Evolutionary conservation across 2,113 vertebrate species (phyloP).

Genomic region (Mirza zaza): DNA sequence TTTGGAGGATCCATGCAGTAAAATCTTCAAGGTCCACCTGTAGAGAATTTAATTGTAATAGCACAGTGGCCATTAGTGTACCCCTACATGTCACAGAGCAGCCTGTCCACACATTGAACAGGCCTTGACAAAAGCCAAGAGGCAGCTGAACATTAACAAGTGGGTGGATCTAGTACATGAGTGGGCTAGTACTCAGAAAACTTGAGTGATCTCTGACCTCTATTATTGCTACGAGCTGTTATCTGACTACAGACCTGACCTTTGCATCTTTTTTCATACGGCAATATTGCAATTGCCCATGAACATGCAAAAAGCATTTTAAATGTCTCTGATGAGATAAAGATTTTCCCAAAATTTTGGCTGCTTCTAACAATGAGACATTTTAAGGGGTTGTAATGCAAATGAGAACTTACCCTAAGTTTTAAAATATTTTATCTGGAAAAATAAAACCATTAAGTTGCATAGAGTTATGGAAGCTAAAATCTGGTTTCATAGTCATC

Average conservation of each 20-base stretch:
- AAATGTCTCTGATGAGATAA: background rate
- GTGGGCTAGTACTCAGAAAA: background rate
- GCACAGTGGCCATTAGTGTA: background rate
- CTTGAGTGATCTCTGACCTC: background rate
- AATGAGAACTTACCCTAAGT: background rate
- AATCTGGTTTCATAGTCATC: background rate
- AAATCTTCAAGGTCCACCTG: background rate
- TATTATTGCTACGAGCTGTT: background rate
- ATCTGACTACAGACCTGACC: background rate
- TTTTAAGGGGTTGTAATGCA: background rate
- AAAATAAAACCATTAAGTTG: background rate
- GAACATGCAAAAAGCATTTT: background rate
- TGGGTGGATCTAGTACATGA: no score
- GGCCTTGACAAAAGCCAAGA: background rate
- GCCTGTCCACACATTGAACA: background rate
- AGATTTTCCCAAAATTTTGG: background rate
- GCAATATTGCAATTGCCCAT: background rate
- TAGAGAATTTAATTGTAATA: background rate
- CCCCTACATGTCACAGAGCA: background rate
- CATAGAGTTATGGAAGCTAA: background rate
- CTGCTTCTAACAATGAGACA: background rate
- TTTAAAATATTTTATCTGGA: constrained; percentile 32
- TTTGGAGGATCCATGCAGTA: background rate
- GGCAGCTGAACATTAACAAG: background rate
- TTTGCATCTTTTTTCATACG: background rate